Conservation (phyloP, 2,888 invertebrate genomes). For the Laspeyria flexula region DNA sequence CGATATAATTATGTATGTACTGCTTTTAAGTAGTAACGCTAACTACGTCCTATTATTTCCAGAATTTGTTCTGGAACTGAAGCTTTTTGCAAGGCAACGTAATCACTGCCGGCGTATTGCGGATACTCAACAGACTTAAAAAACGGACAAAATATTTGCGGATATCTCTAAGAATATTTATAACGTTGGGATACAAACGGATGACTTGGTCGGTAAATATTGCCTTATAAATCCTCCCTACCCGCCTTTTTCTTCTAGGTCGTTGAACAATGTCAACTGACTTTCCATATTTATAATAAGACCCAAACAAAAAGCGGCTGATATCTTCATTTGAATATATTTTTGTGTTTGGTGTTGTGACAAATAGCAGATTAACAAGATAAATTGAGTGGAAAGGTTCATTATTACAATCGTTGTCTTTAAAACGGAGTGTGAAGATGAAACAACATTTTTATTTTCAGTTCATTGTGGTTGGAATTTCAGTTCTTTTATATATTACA, state of each 20-base stretch:
- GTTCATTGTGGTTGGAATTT: too few relatives aligned
- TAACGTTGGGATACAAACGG: neutral
- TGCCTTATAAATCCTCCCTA: neutral
- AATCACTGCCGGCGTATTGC: too few relatives aligned
- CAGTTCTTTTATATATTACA: too few relatives aligned
- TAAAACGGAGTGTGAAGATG: neutral
- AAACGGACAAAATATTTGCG: too few relatives aligned
- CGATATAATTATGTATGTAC: too few relatives aligned
- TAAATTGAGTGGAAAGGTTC: constrained; percentile 1
- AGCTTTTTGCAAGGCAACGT: too few relatives aligned
- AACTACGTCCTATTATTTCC: too few relatives aligned
- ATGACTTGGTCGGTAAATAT: neutral
- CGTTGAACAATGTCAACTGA: neutral
- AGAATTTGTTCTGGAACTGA: too few relatives aligned
- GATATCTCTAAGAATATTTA: neutral
- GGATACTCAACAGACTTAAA: too few relatives aligned
- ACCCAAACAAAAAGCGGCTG: constrained; percentile 1
- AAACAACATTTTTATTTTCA: too few relatives aligned
- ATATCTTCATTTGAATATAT: constrained; percentile 1
- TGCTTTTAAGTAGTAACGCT: too few relatives aligned
- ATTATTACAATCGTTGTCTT: neutral
- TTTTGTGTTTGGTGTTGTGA: constrained; percentile 1
- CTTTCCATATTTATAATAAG: constrained; percentile 3
- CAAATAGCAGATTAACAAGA: constrained; percentile 3
- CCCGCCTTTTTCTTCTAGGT: neutral